Percentiles rank a stretch among this genome's conserved stretches.
These are phyloP conservation scores for Rallus crepitans DNA, from an alignment of 2,797 vertebrate genomes.

Conservation along the genomic window DNA sequence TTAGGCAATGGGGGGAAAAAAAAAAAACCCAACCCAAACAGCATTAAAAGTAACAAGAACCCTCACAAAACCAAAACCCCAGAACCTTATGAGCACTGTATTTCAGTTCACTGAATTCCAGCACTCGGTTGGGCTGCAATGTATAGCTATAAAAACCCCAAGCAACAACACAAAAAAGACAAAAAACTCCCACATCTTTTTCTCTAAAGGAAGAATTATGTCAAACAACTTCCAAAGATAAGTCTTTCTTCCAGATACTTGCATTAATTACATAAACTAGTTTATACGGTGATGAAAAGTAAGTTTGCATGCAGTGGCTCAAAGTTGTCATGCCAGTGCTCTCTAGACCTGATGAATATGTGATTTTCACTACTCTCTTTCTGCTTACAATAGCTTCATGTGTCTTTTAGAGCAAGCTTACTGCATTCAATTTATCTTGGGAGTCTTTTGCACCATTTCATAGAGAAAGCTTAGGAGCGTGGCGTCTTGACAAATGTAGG, in stretches of 20 bases:
- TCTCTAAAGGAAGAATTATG: not conserved
- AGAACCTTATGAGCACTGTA: not conserved
- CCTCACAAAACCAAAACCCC: not conserved
- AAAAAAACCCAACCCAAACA: not conserved
- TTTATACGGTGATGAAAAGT: not conserved
- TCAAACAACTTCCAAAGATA: not conserved
- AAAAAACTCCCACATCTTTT: not conserved
- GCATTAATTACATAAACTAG: not conserved
- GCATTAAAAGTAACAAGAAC: not conserved
- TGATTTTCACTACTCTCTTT: not conserved
- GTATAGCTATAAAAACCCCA: too few relatives aligned
- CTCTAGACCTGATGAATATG: not conserved
- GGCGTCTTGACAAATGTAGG: too few relatives aligned
- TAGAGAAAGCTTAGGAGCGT: not conserved
- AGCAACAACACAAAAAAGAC: too few relatives aligned
- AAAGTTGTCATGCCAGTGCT: not conserved
- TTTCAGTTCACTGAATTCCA: not conserved
- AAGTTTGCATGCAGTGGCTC: not conserved
- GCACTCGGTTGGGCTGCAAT: not conserved
- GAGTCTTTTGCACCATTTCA: not conserved
- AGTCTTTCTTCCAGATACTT: not conserved
- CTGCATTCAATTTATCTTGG: not conserved
- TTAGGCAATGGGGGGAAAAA: not conserved
- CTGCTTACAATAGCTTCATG: not conserved
- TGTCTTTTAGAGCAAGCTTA: not conserved